phyloP scores from a whole-genome alignment of 2,888 invertebrate genomes.

The Rhogogaster chlorosoma region DNA sequence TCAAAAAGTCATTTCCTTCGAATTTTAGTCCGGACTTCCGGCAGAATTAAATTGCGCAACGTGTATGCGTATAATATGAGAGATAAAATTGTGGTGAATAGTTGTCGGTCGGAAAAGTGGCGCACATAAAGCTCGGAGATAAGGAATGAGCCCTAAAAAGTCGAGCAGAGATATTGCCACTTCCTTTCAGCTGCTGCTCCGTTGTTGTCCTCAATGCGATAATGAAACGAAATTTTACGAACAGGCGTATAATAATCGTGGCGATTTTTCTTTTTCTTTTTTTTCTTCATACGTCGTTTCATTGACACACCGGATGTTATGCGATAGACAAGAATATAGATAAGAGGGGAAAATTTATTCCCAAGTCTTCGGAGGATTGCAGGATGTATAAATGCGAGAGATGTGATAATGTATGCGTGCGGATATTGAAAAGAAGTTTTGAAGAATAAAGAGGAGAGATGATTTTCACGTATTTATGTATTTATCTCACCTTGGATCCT shows the following conservation, averaged over 20 bases:
- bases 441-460: neutral
- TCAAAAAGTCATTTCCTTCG: too few species aligned
- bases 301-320: neutral
- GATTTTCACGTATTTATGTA: too few species aligned
- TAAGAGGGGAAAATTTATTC: too few species aligned
- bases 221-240: neutral
- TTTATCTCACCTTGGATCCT: constrained; percentile 96
- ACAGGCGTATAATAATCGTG: neutral
- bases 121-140: neutral
- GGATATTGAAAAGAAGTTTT: neutral
- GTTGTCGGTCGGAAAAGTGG: neutral
- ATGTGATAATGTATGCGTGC: neutral
- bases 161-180: constrained; percentile 61
- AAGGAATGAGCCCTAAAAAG: constrained; percentile 34
- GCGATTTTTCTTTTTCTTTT: neutral
- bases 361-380: too few species aligned
- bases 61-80: too few species aligned
- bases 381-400: too few species aligned
- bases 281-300: neutral
- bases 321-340: neutral
- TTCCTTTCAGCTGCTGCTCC: constrained; percentile 66
- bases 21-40: too few species aligned
- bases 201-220: constrained; percentile 56
- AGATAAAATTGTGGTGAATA: neutral
- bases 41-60: neutral